A percentile compares a stretch with the other conserved stretches of the same genome.
phyloP scores from a whole-genome alignment of 1,140 invertebrate genomes.

The Drosophila arizonae region DNA sequence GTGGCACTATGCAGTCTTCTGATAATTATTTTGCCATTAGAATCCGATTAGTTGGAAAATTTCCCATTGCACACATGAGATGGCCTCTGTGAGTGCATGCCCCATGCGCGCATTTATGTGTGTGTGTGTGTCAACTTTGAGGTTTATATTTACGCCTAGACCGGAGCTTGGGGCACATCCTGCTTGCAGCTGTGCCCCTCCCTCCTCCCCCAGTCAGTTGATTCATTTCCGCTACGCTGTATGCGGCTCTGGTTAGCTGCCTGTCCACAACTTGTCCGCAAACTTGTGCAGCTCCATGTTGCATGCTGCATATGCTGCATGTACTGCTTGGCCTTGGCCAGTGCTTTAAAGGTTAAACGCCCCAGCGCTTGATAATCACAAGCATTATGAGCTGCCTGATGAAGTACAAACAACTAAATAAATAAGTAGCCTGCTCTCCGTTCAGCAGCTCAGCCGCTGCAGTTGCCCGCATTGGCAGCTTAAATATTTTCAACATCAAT shows the following conservation, averaged over 20 bases:
- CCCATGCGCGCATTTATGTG: background rate
- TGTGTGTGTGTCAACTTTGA: slow-evolving; percentile 41
- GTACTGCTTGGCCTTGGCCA: slow-evolving; percentile 21
- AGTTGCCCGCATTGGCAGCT: slow-evolving; percentile 43
- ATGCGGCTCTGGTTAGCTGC: slow-evolving; percentile 24
- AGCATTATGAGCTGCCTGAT: slow-evolving; percentile 73
- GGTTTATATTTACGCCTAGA: slow-evolving; percentile 34
- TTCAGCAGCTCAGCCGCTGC: background rate
- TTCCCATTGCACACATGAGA: slow-evolving; percentile 47
- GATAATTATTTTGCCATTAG: slow-evolving; percentile 83
- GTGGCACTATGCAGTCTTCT: slow-evolving; percentile 62
- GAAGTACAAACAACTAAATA: slow-evolving; percentile 73
- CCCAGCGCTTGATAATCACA: slow-evolving; percentile 54
- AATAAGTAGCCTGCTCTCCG: slow-evolving; percentile 49
- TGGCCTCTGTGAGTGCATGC: background rate
- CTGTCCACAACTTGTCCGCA: slow-evolving; percentile 51
- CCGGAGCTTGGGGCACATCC: background rate
- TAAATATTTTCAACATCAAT: slow-evolving; percentile 77
- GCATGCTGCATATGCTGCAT: slow-evolving; percentile 8
- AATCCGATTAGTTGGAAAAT: slow-evolving; percentile 82
- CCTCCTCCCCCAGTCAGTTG: slow-evolving; percentile 43
- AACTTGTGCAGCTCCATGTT: slow-evolving; percentile 24
- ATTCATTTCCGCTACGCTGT: slow-evolving; percentile 68
- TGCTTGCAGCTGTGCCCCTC: background rate
- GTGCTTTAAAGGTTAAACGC: slow-evolving; percentile 65